Evolutionary conservation across 2,113 vertebrate species (phyloP), one percentile per base, ranked within the genome.

Genomic region (Rhinoptilus africanus): DNA sequence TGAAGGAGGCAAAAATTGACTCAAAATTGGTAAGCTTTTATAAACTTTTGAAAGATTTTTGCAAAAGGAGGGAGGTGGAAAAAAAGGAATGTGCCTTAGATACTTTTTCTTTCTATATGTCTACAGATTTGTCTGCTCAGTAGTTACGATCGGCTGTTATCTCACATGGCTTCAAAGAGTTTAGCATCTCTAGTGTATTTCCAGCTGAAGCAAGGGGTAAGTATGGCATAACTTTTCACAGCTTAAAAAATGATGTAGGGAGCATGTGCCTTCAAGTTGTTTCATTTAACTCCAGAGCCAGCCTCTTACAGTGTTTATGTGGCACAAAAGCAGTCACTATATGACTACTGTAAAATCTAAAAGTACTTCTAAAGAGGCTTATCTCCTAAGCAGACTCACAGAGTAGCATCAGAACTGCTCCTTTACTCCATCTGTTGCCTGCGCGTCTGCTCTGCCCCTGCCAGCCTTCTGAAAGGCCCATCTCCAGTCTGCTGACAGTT

Each of bases 121-220:
- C 39, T 89, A 5, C 96, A 99, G 99, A 94, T 98, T 77, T 90
- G 21, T n/a, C 66, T 95, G 92, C 96, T 97, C 7, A 53, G 78
- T 45, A 95, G 64, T 73, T 39, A 87, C 0, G 98, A 99, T 76
- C 98, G 84, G 60, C 93, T 99, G 34, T 64, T 99, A 23, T 97
- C 98, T 90, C 98, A 99, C 95, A 96, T 99, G 94, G 98, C 99
- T 73, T 98, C 98, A 9, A 99, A 98, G 95, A 98, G 96, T 69
- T 97, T 98, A 12, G 98, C 98, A 7, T 74, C 97, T 11, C 97
- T 98, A 69, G 96, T 99, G 21, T 95, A 97, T 92, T 98, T 98
- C 94, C 98, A 99, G 22, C 93, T 99, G 57, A 97, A 79, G 41
- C 95, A 97, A 69, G 97, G 98, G 94, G 99, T 99, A 73, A 98